Conservation (phyloP, 2,797 vertebrate species). For the Acanthurus tractus region DNA sequence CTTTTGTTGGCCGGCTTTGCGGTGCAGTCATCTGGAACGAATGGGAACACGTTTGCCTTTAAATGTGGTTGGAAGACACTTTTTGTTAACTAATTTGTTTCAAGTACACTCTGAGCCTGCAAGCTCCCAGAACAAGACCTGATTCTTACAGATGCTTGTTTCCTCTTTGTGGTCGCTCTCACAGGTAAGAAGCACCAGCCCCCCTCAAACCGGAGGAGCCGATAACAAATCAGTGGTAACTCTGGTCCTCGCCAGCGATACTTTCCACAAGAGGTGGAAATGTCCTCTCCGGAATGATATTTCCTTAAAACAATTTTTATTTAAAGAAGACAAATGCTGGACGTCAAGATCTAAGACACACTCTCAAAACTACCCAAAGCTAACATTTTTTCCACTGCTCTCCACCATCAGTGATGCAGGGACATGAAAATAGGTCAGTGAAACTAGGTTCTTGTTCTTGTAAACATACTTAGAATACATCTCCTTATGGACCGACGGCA, state of each 20-base stretch:
- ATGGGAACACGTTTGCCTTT: not conserved
- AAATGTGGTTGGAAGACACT: not conserved
- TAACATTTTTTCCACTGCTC: conserved; percentile 7
- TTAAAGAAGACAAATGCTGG: not conserved
- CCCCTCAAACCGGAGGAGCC: not conserved
- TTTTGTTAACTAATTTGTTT: not conserved
- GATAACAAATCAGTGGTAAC: not conserved
- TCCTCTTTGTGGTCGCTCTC: not conserved
- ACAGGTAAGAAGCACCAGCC: conserved; percentile 19
- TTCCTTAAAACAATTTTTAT: not conserved
- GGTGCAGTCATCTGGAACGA: not conserved
- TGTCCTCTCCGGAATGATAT: not conserved
- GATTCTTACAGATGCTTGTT: not conserved
- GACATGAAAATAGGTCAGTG: conserved; percentile 36
- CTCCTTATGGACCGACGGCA: conserved; percentile 1
- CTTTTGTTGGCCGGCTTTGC: not conserved
- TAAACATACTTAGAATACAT: conserved; percentile 18
- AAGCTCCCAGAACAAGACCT: not conserved
- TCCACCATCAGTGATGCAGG: not conserved
- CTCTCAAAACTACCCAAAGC: not conserved
- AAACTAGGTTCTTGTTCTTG: conserved; percentile 17
- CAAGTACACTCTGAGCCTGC: not conserved
- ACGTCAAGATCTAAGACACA: not conserved
- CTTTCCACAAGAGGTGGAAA: not conserved
- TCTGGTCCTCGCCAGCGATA: not conserved